A percentile compares a stretch with the other conserved stretches of the same genome.
Conservation (phyloP, 2,888 invertebrate genomes). For the Atrina japonica region DNA sequence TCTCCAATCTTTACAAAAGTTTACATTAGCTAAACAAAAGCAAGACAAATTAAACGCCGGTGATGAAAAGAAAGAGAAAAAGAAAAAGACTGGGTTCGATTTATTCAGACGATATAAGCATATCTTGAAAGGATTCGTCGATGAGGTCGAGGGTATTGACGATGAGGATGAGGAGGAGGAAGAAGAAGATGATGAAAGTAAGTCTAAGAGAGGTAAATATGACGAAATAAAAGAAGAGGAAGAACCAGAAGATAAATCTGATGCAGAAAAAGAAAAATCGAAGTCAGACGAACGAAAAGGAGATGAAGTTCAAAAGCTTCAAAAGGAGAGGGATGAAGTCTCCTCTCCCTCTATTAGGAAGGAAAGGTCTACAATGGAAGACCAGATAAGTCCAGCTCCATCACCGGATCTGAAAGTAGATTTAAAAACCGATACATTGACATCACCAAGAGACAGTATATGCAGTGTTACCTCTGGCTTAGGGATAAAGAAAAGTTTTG, state of each 20-base stretch:
- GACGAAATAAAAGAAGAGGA: constrained; percentile 18
- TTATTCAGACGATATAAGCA: constrained; percentile 53
- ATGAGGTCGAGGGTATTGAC: constrained; percentile 49
- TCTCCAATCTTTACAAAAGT: constrained; percentile 60
- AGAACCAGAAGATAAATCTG: not conserved
- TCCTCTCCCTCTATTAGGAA: not conserved
- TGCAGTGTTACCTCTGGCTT: not conserved
- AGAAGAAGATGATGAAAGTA: constrained; percentile 18
- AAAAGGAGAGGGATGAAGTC: not conserved
- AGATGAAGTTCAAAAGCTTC: constrained; percentile 13
- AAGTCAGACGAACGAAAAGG: not conserved
- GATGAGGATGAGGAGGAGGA: constrained; percentile 50
- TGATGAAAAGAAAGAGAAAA: constrained; percentile 85
- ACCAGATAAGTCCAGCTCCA: not conserved
- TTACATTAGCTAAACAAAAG: constrained; percentile 83
- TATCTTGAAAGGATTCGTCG: constrained; percentile 54
- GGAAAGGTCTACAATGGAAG: not conserved
- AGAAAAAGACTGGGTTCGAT: constrained; percentile 40
- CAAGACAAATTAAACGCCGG: constrained; percentile 90
- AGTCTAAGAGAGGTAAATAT: constrained; percentile 19
- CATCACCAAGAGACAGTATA: constrained; percentile 12
- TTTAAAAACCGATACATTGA: not conserved
- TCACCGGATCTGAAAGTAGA: not conserved
- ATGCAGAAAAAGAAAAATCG: constrained; percentile 5
- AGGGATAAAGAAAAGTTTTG: not conserved